phyloP scores from a whole-genome alignment of 2,113 vertebrate species.

The Mormyrus lacerda region DNA sequence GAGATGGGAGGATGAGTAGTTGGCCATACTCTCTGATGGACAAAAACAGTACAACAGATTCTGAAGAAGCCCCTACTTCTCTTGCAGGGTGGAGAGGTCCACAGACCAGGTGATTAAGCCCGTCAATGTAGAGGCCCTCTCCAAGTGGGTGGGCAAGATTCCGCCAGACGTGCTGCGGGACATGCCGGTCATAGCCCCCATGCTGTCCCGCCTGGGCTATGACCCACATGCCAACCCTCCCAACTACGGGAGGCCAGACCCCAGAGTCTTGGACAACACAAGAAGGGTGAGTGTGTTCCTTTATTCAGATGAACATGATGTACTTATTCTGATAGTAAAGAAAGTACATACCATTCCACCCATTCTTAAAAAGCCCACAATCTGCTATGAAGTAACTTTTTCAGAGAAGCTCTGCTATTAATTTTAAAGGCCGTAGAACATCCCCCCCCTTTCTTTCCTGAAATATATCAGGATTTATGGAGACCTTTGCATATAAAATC shows the following conservation, averaged over 20 bases:
- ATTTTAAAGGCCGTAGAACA: not conserved
- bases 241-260: constrained; percentile 86
- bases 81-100: constrained; percentile 83
- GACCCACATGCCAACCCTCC: constrained; percentile 91
- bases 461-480: not conserved
- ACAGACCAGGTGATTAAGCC: constrained; percentile 98
- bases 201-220: constrained; percentile 88
- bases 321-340: not conserved
- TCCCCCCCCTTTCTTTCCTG: not conserved
- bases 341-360: not conserved
- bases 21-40: not conserved
- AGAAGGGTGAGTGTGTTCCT: constrained; percentile 74
- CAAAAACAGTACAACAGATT: not conserved
- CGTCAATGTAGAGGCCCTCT: constrained; percentile 87
- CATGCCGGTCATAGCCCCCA: constrained; percentile 87
- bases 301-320: not conserved
- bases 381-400: not conserved
- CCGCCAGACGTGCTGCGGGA: constrained; percentile 84
- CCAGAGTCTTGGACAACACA: constrained; percentile 89
- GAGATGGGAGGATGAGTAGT: not conserved
- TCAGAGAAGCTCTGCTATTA: not conserved
- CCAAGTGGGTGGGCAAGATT: constrained; percentile 97
- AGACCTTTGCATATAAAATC: not conserved
- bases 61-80: constrained; percentile 2
- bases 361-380: not conserved